These are phyloP conservation scores for Sarcophaga peregrina DNA, from an alignment of 1,140 invertebrate genomes.

Conservation along the genomic window DNA sequence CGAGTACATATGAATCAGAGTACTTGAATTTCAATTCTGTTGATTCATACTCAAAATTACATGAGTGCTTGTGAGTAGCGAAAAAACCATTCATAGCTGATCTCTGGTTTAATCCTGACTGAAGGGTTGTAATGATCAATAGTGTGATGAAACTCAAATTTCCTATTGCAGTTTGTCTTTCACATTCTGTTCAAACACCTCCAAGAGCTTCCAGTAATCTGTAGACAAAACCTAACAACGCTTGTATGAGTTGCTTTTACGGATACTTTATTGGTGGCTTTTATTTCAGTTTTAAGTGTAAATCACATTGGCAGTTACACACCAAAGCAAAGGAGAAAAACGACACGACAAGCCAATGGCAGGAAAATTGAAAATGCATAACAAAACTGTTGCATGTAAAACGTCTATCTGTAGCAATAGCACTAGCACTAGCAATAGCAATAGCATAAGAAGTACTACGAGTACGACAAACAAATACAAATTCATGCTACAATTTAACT, in stretches of 20 bases:
- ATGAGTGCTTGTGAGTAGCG: no score
- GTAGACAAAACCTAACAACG: neutral
- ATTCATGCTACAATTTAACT: neutral
- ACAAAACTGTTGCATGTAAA: conserved; percentile 8
- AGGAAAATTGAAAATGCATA: conserved; percentile 8
- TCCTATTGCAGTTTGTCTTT: neutral
- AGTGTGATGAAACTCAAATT: no score
- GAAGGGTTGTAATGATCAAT: no score
- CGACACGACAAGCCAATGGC: neutral
- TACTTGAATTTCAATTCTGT: no score
- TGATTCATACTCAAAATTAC: no score
- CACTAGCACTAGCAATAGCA: neutral
- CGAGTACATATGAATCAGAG: no score
- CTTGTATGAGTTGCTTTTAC: neutral
- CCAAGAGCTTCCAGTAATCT: neutral
- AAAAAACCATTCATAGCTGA: no score
- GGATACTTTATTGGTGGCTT: neutral
- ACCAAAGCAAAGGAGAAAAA: neutral
- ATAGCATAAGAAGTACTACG: neutral
- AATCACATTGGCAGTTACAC: conserved; percentile 1
- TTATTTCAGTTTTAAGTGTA: conserved; percentile 16
- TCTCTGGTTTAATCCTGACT: no score
- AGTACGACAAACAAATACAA: neutral
- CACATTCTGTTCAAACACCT: neutral
- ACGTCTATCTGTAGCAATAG: neutral